Evolutionary conservation across 2,888 invertebrate species (phyloP).

Genomic region (Silvanus unidentatus): DNA sequence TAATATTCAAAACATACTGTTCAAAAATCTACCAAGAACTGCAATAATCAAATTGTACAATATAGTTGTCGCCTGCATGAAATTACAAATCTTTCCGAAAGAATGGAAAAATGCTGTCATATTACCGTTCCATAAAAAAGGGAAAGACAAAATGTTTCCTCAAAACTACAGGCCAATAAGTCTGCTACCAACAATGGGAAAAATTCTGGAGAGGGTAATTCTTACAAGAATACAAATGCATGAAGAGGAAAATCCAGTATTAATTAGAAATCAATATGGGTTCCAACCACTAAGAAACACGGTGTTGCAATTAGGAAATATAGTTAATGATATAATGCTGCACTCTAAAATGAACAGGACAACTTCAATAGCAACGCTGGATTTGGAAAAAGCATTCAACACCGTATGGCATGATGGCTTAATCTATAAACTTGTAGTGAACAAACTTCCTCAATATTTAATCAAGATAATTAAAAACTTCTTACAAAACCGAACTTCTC

Average conservation of each 20-base stretch:
- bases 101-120: conserved; percentile 1
- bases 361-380: not conserved
- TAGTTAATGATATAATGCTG: not conserved
- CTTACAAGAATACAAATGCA: not conserved
- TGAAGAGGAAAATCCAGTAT: not conserved
- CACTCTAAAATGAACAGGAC: not conserved
- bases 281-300: not conserved
- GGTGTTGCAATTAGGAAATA: not conserved
- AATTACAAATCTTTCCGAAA: not conserved
- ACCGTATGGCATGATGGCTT: not conserved
- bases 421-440: not conserved
- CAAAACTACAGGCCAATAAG: conserved; percentile 8
- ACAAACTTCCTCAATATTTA: not conserved
- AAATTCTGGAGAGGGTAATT: conserved; percentile 7
- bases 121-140: conserved; percentile 4
- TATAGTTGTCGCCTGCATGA: conserved; percentile 5
- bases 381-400: not conserved
- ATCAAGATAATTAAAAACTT: not conserved
- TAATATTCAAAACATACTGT: conserved; percentile 2
- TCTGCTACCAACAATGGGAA: conserved; percentile 1
- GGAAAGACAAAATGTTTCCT: not conserved
- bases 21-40: conserved; percentile 6
- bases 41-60: conserved; percentile 2
- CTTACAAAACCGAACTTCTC: not conserved
- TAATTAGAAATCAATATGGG: not conserved